These are phyloP conservation scores for Ethmia dodecea DNA, from an alignment of 2,888 invertebrate species.

Conservation along the genomic window DNA sequence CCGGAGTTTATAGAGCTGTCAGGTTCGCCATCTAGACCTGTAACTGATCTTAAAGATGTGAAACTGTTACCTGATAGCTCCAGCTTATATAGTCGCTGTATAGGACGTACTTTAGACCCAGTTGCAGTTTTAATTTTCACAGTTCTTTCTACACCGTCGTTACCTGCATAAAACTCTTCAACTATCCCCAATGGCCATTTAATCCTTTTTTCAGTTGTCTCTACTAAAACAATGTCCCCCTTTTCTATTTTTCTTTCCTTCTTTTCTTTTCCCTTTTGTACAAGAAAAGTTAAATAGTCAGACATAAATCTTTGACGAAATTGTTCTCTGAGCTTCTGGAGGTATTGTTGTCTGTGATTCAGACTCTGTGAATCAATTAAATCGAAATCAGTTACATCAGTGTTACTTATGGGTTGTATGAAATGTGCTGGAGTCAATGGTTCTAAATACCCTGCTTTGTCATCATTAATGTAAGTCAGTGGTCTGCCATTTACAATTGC, in stretches of 20 bases:
- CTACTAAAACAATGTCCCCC: conserved; percentile 8
- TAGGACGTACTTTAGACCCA: conserved; percentile 4
- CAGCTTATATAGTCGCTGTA: conserved; percentile 3
- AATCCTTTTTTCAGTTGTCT: conserved; percentile 5
- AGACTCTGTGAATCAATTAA: not conserved
- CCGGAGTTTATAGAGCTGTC: too few relatives aligned
- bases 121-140: conserved; percentile 7
- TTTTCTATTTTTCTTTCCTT: not conserved
- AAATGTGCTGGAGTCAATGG: conserved; percentile 4
- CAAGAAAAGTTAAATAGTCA: conserved; percentile 7
- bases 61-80: too few relatives aligned
- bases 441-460: conserved; percentile 1
- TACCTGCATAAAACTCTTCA: conserved; percentile 7
- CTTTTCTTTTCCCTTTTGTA: conserved; percentile 10
- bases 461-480: not conserved
- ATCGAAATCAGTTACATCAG: conserved; percentile 1
- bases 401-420: conserved; percentile 3
- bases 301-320: conserved; percentile 3
- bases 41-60: too few relatives aligned
- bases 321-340: conserved; percentile 2
- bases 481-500: conserved; percentile 1
- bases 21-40: too few relatives aligned
- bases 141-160: conserved; percentile 7
- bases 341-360: not conserved
- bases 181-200: conserved; percentile 13